Conservation (phyloP, 2,113 vertebrate species). For the Agapornis roseicollis region DNA sequence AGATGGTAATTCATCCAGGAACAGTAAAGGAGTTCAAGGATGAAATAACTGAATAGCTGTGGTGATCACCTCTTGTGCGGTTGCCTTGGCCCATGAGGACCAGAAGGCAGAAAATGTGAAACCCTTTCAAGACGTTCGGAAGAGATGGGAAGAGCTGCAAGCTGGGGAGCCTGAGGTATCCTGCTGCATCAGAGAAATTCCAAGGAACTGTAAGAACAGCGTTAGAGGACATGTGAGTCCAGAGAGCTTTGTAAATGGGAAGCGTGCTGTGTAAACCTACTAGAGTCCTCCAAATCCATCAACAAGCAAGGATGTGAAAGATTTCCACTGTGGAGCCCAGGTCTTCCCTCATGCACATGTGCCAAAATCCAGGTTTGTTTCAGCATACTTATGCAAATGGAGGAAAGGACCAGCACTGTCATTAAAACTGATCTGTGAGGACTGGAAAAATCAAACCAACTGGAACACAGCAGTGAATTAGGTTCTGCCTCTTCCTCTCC, state of each 20-base stretch:
- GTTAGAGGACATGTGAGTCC: not conserved
- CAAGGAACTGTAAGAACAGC: not conserved
- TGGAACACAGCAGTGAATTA: not conserved
- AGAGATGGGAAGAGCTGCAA: not conserved
- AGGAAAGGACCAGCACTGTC: not conserved
- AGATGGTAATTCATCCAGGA: slow-evolving; percentile 2
- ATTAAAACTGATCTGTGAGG: not conserved
- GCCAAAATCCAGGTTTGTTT: not conserved
- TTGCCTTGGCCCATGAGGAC: not conserved
- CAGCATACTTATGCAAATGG: not conserved
- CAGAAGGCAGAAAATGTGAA: not conserved
- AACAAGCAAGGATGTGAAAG: not conserved
- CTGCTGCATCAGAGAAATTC: not conserved
- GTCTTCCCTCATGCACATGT: not conserved
- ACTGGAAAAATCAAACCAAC: not conserved
- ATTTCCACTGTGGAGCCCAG: not conserved
- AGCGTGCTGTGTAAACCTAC: not conserved
- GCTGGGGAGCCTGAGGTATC: not conserved
- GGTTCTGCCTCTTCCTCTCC: not conserved
- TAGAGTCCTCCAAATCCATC: not conserved
- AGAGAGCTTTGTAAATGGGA: not conserved
- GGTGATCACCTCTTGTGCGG: not conserved
- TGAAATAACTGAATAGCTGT: slow-evolving; percentile 12
- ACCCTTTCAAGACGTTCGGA: not conserved
- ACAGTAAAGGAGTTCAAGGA: not conserved